Percentiles rank a stretch among this genome's conserved stretches.
phyloP scores from a whole-genome alignment of 2,888 invertebrate species.

The Bugulina stolonifera region DNA sequence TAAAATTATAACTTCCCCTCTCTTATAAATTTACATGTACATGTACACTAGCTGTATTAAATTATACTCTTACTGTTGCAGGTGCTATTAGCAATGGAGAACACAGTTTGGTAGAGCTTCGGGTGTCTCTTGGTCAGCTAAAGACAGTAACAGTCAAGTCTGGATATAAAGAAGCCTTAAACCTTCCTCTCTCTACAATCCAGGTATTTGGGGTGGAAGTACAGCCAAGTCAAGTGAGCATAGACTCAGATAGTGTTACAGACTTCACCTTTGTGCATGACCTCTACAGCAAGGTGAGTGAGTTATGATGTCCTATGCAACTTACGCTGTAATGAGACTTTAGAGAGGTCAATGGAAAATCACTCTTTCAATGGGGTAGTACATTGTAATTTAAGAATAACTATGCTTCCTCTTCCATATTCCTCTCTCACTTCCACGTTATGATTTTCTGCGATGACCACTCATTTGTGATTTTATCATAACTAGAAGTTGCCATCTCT shows the following conservation, averaged over 20 bases:
- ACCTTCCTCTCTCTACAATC: neutral
- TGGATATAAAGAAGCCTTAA: neutral
- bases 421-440: too few species aligned
- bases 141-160: neutral
- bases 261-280: neutral
- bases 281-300: neutral
- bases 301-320: too few species aligned
- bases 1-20: neutral
- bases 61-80: neutral
- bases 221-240: neutral
- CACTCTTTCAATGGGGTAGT: too few species aligned
- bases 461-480: too few species aligned
- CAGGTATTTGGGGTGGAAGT: neutral
- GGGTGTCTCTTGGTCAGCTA: neutral
- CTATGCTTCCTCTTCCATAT: too few species aligned
- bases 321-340: too few species aligned
- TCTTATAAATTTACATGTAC: neutral
- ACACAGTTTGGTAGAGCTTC: neutral
- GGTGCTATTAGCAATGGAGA: neutral
- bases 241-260: neutral
- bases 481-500: too few species aligned
- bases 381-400: too few species aligned
- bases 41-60: slow-evolving; percentile 28
- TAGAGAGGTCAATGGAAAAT: too few species aligned
- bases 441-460: too few species aligned